A percentile compares a stretch with the other conserved stretches of the same genome.
Conservation (phyloP, 2,797 vertebrate species). For the Neostethus bicornis region DNA sequence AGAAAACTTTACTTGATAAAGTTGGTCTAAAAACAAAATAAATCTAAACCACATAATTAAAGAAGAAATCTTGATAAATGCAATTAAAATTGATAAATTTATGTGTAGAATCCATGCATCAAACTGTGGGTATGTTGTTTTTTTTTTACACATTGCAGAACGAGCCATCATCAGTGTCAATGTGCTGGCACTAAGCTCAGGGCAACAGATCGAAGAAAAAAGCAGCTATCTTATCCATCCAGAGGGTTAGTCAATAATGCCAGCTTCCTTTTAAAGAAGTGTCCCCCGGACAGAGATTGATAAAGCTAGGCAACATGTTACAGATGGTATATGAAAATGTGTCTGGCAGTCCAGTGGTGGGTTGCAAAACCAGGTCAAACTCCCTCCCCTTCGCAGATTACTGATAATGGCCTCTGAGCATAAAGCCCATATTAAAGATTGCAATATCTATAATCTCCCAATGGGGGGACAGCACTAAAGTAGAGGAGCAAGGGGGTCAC, state of each 20-base stretch:
- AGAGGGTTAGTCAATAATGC: conserved; percentile 30
- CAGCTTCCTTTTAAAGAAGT: conserved; percentile 40
- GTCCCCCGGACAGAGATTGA: conserved; percentile 50
- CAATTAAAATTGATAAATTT: neutral
- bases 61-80: neutral
- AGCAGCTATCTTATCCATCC: conserved; percentile 19
- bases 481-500: conserved; percentile 74
- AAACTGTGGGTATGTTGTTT: conserved; percentile 19
- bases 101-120: conserved; percentile 12
- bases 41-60: neutral
- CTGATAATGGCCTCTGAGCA: conserved; percentile 82
- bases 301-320: conserved; percentile 65
- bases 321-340: conserved; percentile 79
- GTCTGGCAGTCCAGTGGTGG: conserved; percentile 72
- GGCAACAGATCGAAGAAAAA: conserved; percentile 29
- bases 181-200: conserved; percentile 21
- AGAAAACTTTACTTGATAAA: conserved; percentile 2
- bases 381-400: conserved; percentile 79
- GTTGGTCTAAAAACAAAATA: neutral
- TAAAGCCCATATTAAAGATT: conserved; percentile 83
- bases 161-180: conserved; percentile 43
- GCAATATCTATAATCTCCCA: conserved; percentile 84
- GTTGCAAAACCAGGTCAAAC: conserved; percentile 79
- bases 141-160: conserved; percentile 27
- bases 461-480: conserved; percentile 77